A percentile compares a stretch with the other conserved stretches of the same genome.
phyloP scores from a whole-genome alignment of 2,113 vertebrate genomes.

The Amphiprion percula region DNA sequence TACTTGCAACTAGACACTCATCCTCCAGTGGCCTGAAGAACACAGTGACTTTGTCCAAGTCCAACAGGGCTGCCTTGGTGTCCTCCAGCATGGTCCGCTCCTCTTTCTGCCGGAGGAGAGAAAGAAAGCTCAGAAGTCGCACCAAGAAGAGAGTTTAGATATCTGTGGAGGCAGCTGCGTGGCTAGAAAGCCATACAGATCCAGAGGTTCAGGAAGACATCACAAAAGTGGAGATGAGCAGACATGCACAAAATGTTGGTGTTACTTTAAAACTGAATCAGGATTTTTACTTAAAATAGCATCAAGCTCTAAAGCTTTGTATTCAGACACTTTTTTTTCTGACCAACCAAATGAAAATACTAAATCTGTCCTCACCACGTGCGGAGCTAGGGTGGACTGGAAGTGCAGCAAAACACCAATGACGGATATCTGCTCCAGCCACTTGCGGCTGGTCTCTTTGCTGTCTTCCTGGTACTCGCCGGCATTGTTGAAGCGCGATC shows the following conservation, averaged over 20 bases:
- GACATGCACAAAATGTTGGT: neutral
- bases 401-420: constrained; percentile 94
- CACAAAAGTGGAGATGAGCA: neutral
- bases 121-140: constrained; percentile 44
- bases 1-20: constrained; percentile 95
- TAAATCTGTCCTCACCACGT: constrained; percentile 85
- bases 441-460: constrained; percentile 97
- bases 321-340: too few species aligned
- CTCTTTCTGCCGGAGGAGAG: constrained; percentile 86
- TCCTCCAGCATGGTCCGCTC: constrained; percentile 96
- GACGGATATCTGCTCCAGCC: constrained; percentile 95
- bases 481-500: constrained; percentile 93
- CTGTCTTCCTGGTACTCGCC: constrained; percentile 96
- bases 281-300: neutral
- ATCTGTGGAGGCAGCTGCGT: constrained; percentile 20
- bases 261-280: too few species aligned
- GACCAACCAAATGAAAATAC: neutral
- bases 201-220: neutral
- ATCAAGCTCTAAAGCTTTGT: neutral
- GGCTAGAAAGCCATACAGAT: neutral
- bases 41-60: constrained; percentile 95
- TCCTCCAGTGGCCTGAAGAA: constrained; percentile 93
- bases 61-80: constrained; percentile 91
- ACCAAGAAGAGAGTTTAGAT: constrained; percentile 14
- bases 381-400: constrained; percentile 91